Conservation (phyloP, 2,888 invertebrate species). For the Scelioninae gen. 1 region DNA sequence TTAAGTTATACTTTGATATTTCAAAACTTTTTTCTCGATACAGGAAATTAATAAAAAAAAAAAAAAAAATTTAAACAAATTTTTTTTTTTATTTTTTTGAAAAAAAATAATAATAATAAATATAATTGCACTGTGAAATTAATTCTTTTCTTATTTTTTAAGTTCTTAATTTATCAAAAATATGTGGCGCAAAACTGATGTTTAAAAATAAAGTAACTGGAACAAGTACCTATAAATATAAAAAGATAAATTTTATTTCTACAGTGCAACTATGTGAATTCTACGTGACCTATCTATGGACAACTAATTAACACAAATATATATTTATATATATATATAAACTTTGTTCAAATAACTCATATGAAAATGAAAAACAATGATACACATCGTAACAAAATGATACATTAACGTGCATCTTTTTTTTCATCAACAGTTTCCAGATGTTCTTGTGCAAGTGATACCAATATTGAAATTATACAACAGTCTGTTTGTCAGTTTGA, state of each 20-base stretch:
- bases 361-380: not conserved
- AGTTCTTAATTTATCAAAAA: too few relatives aligned
- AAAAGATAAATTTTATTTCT: slow-evolving; percentile 6
- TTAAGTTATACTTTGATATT: too few relatives aligned
- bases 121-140: too few relatives aligned
- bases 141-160: too few relatives aligned
- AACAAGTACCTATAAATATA: not conserved
- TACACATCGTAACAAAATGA: not conserved
- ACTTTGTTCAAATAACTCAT: not conserved
- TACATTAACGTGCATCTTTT: slow-evolving; percentile 16
- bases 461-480: not conserved
- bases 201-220: too few relatives aligned
- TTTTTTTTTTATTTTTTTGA: too few relatives aligned
- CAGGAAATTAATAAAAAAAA: too few relatives aligned
- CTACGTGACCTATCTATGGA: slow-evolving; percentile 10
- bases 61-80: too few relatives aligned
- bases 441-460: slow-evolving; percentile 17
- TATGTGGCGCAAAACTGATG: too few relatives aligned
- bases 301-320: slow-evolving; percentile 10
- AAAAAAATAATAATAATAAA: too few relatives aligned
- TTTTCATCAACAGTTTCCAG: slow-evolving; percentile 1
- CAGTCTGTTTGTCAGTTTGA: too few relatives aligned
- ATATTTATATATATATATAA: not conserved
- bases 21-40: too few relatives aligned
- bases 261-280: slow-evolving; percentile 10